Percentiles rank a stretch among this genome's conserved stretches.
These are phyloP conservation scores for Sminthurides aquaticus DNA, from an alignment of 2,888 invertebrate species.

Conservation along the genomic window DNA sequence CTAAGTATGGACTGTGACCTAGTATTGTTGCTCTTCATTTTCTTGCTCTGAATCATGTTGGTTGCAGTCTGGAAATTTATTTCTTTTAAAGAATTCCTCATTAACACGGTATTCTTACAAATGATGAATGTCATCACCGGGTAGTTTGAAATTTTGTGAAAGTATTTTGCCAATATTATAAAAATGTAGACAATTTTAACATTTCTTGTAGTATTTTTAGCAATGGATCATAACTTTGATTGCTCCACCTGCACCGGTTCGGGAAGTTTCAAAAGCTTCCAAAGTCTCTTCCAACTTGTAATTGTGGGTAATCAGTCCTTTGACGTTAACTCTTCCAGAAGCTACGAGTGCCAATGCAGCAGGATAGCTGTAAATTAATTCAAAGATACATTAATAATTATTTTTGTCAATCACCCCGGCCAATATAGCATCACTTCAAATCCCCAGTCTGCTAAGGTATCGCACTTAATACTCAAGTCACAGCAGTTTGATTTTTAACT, in stretches of 20 bases:
- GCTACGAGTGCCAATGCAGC: slow-evolving; percentile 70
- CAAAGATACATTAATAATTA: too few relatives aligned
- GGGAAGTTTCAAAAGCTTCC: slow-evolving; percentile 75
- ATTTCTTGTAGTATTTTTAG: too few relatives aligned
- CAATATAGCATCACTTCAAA: neutral
- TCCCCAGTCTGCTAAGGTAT: neutral
- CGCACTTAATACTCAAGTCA: neutral
- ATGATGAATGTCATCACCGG: too few relatives aligned
- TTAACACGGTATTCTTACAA: too few relatives aligned
- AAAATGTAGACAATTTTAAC: too few relatives aligned
- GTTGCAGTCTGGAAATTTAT: too few relatives aligned
- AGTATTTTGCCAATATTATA: too few relatives aligned
- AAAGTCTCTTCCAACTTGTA: slow-evolving; percentile 67
- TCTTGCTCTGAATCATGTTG: too few relatives aligned
- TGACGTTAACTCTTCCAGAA: slow-evolving; percentile 67
- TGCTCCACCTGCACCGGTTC: slow-evolving; percentile 61
- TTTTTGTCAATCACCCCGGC: neutral
- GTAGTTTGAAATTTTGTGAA: too few relatives aligned
- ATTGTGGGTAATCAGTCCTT: slow-evolving; percentile 75
- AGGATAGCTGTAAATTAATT: slow-evolving; percentile 63
- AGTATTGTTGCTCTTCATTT: too few relatives aligned
- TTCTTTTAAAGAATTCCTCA: too few relatives aligned
- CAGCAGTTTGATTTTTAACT: neutral
- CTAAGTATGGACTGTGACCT: too few relatives aligned
- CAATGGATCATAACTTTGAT: slow-evolving; percentile 86